These are phyloP conservation scores for Arnoldichthys spilopterus DNA, from an alignment of 2,797 vertebrate genomes.

Conservation along the genomic window DNA sequence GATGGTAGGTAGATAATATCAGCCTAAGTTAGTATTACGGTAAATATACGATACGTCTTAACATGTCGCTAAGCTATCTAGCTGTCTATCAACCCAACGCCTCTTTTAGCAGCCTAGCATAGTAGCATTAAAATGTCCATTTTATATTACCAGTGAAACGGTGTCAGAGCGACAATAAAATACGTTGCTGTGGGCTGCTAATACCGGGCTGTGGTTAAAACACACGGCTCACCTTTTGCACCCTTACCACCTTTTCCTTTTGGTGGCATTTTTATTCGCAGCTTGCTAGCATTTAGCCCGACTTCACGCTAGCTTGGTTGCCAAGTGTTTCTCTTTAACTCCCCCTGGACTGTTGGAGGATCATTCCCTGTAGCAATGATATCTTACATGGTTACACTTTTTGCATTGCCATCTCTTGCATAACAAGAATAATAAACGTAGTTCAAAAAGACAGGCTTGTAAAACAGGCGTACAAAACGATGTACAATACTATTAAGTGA, in stretches of 20 bases:
- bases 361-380: not conserved
- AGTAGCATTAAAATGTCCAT: not conserved
- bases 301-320: conserved; percentile 9
- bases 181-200: not conserved
- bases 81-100: not conserved
- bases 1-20: not conserved
- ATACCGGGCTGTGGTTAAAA: not conserved
- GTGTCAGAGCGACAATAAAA: not conserved
- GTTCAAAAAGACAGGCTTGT: no score
- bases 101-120: not conserved
- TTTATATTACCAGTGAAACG: not conserved
- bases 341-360: not conserved
- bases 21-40: not conserved
- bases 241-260: conserved; percentile 81
- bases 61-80: not conserved
- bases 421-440: no score
- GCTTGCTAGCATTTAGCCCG: not conserved
- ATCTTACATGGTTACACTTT: no score
- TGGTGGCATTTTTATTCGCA: conserved; percentile 75
- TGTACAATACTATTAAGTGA: no score
- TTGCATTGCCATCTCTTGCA: no score
- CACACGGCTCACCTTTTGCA: conserved; percentile 73
- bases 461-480: no score
- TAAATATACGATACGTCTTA: not conserved
- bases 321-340: not conserved